These are phyloP conservation scores for Chymomyza caudatula DNA, from an alignment of 2,888 invertebrate genomes.

Conservation along the genomic window DNA sequence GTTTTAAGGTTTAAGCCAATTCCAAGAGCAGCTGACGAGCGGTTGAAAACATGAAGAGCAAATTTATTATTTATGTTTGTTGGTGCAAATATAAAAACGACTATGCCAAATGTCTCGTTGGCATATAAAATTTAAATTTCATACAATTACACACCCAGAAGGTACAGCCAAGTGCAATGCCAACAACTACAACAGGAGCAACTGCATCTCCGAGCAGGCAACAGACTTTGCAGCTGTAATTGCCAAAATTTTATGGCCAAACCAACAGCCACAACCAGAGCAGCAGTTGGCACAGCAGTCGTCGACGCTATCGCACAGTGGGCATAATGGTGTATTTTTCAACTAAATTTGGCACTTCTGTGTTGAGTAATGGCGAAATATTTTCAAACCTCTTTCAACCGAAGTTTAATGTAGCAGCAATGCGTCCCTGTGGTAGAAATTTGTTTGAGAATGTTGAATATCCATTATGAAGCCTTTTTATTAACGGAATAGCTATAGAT, in stretches of 20 bases:
- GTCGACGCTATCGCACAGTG: slow-evolving; percentile 16
- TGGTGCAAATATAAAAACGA: slow-evolving; percentile 42
- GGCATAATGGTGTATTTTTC: too few relatives aligned
- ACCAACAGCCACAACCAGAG: slow-evolving; percentile 20
- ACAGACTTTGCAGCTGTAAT: slow-evolving; percentile 46
- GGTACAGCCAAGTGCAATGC: slow-evolving; percentile 17
- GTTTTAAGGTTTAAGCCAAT: slow-evolving; percentile 16
- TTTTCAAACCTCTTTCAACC: too few relatives aligned
- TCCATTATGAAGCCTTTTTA: too few relatives aligned
- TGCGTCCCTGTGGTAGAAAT: too few relatives aligned
- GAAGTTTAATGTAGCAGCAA: too few relatives aligned
- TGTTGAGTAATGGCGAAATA: too few relatives aligned
- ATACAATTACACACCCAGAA: slow-evolving; percentile 47
- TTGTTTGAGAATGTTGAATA: too few relatives aligned
- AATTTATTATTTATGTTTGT: slow-evolving; percentile 56
- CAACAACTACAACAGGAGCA: slow-evolving; percentile 16
- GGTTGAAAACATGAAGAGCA: slow-evolving; percentile 26
- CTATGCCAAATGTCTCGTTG: slow-evolving; percentile 55
- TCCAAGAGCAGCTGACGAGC: not conserved
- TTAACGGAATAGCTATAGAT: too few relatives aligned
- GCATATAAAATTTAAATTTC: slow-evolving; percentile 65
- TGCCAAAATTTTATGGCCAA: slow-evolving; percentile 64
- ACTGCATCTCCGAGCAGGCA: slow-evolving; percentile 15
- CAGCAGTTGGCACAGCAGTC: slow-evolving; percentile 5
- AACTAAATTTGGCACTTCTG: not conserved